Evolutionary conservation across 2,888 invertebrate species (phyloP).

Genomic region (Hemicrepidius hirtus): DNA sequence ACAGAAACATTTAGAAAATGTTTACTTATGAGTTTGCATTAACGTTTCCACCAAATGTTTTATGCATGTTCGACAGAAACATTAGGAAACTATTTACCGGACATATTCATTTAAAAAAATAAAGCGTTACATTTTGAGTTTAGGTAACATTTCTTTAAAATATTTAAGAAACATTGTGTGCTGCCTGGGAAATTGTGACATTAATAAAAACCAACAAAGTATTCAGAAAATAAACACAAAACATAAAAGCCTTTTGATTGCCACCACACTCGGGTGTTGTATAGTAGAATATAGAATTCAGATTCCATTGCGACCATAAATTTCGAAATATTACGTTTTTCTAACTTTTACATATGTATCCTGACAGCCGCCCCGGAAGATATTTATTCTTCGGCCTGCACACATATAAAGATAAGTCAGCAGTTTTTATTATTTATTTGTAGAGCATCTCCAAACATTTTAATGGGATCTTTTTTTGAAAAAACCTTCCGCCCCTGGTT

Average conservation of each 20-base stretch:
- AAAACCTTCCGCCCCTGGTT: constrained; percentile 12
- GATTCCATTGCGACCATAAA: constrained; percentile 52
- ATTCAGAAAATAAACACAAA: constrained; percentile 36
- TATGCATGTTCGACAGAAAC: too few species aligned
- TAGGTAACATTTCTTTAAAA: too few species aligned
- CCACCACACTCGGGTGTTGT: constrained; percentile 36
- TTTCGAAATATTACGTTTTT: constrained; percentile 51
- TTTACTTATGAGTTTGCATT: too few species aligned
- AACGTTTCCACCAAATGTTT: too few species aligned
- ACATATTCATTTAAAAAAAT: too few species aligned
- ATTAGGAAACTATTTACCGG: too few species aligned
- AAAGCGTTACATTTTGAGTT: too few species aligned
- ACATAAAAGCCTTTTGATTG: constrained; percentile 46
- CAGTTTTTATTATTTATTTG: constrained; percentile 51
- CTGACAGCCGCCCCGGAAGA: constrained; percentile 50
- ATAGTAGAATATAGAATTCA: constrained; percentile 50
- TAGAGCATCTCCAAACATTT: constrained; percentile 44
- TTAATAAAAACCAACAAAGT: constrained; percentile 36
- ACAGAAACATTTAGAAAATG: too few species aligned
- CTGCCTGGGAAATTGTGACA: constrained; percentile 34
- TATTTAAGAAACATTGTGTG: too few species aligned
- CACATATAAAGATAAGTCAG: constrained; percentile 51
- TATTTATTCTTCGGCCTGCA: constrained; percentile 51
- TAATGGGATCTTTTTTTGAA: constrained; percentile 39
- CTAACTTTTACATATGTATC: constrained; percentile 52